Evolutionary conservation across 2,113 vertebrate genomes (phyloP), one percentile per base, ranked within the genome.

Genomic region (Sturnus vulgaris): DNA sequence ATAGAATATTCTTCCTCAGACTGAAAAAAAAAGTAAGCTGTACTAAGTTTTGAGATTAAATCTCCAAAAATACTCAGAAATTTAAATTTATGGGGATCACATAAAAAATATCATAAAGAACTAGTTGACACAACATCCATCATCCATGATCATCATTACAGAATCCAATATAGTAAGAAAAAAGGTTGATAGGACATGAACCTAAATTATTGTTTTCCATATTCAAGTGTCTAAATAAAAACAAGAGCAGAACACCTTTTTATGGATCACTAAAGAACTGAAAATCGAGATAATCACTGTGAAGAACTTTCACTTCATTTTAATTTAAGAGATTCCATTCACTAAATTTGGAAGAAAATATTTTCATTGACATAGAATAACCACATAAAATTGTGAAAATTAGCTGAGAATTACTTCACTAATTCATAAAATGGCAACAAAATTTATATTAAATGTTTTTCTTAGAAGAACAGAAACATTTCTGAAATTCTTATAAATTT

Each of bases 21-120:
- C 1, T 37, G 21, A 19, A 37, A 31, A 5, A 42, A 33, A 39
- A 46, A 1, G 3, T 42, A 13, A 27, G 4, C 4, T 46, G 10
- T 53, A 22, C 3, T 72, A 42, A 53, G 72, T 71, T 79, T 68
- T 57, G 15, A 66, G n/a, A 30, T 40, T 66, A 68, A 86, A 44
- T 21, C 3, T 73, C 39, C 6, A 25, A 68, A 33, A 63, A n/a
- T 42, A 49, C 30, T 44, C 23, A 75, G 24, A 86, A 78, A 44
- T 49, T 65, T 70, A 49, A 13, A n/a, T 9, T 49, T 53, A 53
- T 20, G 13, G 28, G 11, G 21, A 39, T 64, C 24, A 13, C 40
- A 55, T 21, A 20, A 44, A 55, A 72, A 17, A n/a, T 37, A 35
- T 14, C 3, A 1, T 37, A 16, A 57, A 40, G 49, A 30, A 25